Evolutionary conservation across 1,140 invertebrate genomes (phyloP), one percentile per base, ranked within the genome.

Genomic region (Pseudomyrmex dendroicus): DNA sequence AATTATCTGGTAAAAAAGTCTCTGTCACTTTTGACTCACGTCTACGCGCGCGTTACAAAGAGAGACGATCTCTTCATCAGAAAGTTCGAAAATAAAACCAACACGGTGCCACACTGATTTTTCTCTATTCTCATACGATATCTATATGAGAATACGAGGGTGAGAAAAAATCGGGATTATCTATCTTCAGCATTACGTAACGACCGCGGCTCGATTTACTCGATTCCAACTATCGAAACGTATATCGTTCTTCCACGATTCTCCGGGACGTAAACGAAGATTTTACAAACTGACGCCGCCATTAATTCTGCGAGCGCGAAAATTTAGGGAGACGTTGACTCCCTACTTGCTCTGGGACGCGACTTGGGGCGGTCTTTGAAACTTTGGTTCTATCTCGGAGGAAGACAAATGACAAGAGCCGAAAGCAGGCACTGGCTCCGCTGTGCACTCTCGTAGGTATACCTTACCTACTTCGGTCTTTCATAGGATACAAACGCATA

Each of bases 361-460:
- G 90, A 91, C 90, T 92, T 90, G 85, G 86, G 64, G 72, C 77
- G 89, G 88, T 91, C 92, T 92, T 91, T 91, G 92, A 90, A 92
- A 92, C 88, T 92, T 92, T 91, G 89, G 77, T 88, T 91, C 92
- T 91, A 92, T 92, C 91, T 91, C 86, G 86, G 92, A 92, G 91
- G 86, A 92, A 92, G 92, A 92, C 92, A 92, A 92, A 92, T 92
- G 91, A 92, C 89, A 90, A 84, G 85, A 83, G 82, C 57, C 88
- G 88, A 87, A 89, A 83, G 89, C 82, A 83, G 88, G 84, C 82
- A 54, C 61, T 62, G 64, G 72, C 80, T 72, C 77, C 84, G 17
- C 74, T 67, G 63, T 84, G 61, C 89, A 83, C 83, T 89, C 88
- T 84, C 35, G 35, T 35, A 35, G 35, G 35, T 35, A 35, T 35